phyloP scores from a whole-genome alignment of 2,797 vertebrate species.

The Tauraco hartlaubi region DNA sequence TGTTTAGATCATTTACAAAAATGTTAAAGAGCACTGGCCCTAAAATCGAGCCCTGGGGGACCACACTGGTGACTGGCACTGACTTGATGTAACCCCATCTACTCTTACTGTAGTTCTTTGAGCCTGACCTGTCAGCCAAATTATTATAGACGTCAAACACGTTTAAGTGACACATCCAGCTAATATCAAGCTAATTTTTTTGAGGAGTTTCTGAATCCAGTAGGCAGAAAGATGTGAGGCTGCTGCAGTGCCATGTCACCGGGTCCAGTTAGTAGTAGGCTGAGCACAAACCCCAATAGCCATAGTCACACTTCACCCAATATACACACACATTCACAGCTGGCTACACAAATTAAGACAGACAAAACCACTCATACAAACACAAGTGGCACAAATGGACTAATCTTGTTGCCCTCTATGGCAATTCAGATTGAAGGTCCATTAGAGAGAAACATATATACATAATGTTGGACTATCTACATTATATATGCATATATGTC shows the following conservation, averaged over 20 bases:
- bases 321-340: neutral
- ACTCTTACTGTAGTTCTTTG: neutral
- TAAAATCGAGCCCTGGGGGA: neutral
- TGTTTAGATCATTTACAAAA: neutral
- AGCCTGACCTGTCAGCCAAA: neutral
- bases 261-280: neutral
- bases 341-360: neutral
- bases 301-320: too few relatives aligned
- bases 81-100: neutral
- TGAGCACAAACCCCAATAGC: neutral
- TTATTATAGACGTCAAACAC: neutral
- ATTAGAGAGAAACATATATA: neutral
- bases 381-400: neutral
- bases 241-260: neutral
- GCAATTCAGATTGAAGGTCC: neutral
- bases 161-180: neutral
- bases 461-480: neutral
- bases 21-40: neutral
- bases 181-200: neutral
- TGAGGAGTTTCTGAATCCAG: neutral
- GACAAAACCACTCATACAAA: neutral
- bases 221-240: neutral
- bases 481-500: neutral
- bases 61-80: rapidly evolving
- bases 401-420: rapidly evolving